A percentile compares a stretch with the other conserved stretches of the same genome.
Evolutionary conservation across 2,888 invertebrate species (phyloP).

Genomic region (Drosophila putrida): DNA sequence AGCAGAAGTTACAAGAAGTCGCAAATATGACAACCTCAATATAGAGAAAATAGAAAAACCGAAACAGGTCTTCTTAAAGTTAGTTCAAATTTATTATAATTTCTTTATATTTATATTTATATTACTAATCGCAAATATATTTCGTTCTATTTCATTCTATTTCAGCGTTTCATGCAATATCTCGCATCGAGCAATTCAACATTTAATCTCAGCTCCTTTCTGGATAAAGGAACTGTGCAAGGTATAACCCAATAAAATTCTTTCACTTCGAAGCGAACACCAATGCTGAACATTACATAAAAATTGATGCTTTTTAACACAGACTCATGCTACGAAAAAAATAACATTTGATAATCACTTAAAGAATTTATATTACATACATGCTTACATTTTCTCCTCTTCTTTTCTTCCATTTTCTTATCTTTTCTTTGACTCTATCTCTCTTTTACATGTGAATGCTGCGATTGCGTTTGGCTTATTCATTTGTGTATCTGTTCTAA

Average conservation of each 20-base stretch:
- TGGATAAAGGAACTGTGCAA: constrained; percentile 99
- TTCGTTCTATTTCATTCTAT: constrained; percentile 6
- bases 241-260: constrained; percentile 87
- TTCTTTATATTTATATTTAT: neutral
- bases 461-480: constrained; percentile 68
- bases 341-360: constrained; percentile 10
- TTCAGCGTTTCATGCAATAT: constrained; percentile 99
- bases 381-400: constrained; percentile 57
- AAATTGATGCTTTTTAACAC: constrained; percentile 58
- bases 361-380: constrained; percentile 24
- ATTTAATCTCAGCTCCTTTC: constrained; percentile 98
- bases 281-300: constrained; percentile 21
- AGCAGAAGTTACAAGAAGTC: too few species aligned
- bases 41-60: too few species aligned
- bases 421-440: constrained; percentile 32
- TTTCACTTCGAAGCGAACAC: constrained; percentile 7
- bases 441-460: constrained; percentile 61
- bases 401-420: constrained; percentile 50
- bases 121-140: constrained; percentile 1
- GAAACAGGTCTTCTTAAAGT: too few species aligned
- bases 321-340: constrained; percentile 29
- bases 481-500: constrained; percentile 63
- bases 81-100: too few species aligned
- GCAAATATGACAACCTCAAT: too few species aligned
- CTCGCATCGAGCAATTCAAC: constrained; percentile 99